Evolutionary conservation across 2,888 invertebrate genomes (phyloP).

Genomic region (Acanthoscelides obtectus): DNA sequence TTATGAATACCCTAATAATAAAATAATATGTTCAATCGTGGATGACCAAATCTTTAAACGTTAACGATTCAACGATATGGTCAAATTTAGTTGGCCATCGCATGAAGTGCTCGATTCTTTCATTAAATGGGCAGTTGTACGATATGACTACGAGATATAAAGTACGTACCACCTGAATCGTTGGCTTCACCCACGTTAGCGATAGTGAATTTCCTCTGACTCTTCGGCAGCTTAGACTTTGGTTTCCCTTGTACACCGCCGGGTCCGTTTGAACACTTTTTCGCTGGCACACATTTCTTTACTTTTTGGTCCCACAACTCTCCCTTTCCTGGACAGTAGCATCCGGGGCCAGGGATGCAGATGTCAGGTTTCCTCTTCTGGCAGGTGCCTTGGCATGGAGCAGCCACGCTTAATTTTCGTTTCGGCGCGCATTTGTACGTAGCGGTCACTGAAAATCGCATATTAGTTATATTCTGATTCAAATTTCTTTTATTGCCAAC

Average conservation of each 20-base stretch:
- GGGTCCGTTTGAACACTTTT: neutral
- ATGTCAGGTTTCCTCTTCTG: neutral
- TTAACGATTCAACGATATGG: no score
- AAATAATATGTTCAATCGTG: no score
- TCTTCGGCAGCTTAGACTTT: neutral
- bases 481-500: no score
- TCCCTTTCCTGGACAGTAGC: neutral
- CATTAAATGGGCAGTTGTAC: no score
- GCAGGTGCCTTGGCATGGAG: neutral
- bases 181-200: neutral
- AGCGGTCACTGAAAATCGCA: neutral
- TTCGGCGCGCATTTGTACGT: neutral
- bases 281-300: neutral
- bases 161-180: neutral
- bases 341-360: neutral
- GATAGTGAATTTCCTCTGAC: neutral
- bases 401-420: neutral
- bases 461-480: no score
- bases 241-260: neutral
- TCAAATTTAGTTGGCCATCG: no score
- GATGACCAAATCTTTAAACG: no score
- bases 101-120: no score
- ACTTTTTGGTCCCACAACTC: neutral
- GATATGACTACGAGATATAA: no score
- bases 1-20: no score